Evolutionary conservation across 2,113 vertebrate genomes (phyloP).

Genomic region (Rhinogobius similis): DNA sequence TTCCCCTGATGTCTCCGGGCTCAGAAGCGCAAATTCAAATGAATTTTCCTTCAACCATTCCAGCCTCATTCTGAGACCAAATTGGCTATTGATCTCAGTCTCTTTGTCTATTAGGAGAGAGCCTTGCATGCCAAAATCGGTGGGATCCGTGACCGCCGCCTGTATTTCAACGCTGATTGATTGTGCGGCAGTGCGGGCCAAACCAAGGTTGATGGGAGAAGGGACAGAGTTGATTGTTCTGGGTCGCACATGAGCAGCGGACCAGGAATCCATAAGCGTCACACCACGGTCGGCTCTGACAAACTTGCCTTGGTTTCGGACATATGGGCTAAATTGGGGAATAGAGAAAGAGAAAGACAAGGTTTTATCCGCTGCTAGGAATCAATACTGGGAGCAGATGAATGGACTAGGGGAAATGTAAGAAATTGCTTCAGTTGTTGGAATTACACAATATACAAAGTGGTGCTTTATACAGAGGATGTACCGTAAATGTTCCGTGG

Average conservation of each 20-base stretch:
- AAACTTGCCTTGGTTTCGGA: conserved; percentile 22
- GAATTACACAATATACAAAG: not conserved
- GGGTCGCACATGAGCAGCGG: conserved; percentile 59
- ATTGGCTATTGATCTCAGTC: conserved; percentile 80
- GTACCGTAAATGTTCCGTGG: not conserved
- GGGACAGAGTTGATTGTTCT: conserved; percentile 54
- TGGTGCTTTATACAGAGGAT: not conserved
- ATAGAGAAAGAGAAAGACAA: conserved; percentile 46
- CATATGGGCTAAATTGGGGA: conserved; percentile 34
- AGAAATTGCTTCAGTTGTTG: not conserved
- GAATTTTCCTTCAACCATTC: conserved; percentile 66
- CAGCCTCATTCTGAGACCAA: conserved; percentile 66
- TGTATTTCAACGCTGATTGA: conserved; percentile 73
- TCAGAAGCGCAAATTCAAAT: conserved; percentile 50
- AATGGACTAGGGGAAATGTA: conserved; percentile 7
- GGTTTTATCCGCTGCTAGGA: conserved; percentile 30
- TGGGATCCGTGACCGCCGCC: conserved; percentile 51
- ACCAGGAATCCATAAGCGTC: conserved; percentile 41
- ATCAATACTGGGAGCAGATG: conserved; percentile 57
- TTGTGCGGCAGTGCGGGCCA: conserved; percentile 49
- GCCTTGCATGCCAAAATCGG: conserved; percentile 67
- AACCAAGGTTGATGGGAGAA: conserved; percentile 49
- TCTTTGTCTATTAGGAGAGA: conserved; percentile 70
- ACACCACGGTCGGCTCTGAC: conserved; percentile 8
- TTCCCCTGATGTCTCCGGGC: conserved; percentile 18